Evolutionary conservation across 2,888 invertebrate genomes (phyloP).

Genomic region (Lithophane leautieri): DNA sequence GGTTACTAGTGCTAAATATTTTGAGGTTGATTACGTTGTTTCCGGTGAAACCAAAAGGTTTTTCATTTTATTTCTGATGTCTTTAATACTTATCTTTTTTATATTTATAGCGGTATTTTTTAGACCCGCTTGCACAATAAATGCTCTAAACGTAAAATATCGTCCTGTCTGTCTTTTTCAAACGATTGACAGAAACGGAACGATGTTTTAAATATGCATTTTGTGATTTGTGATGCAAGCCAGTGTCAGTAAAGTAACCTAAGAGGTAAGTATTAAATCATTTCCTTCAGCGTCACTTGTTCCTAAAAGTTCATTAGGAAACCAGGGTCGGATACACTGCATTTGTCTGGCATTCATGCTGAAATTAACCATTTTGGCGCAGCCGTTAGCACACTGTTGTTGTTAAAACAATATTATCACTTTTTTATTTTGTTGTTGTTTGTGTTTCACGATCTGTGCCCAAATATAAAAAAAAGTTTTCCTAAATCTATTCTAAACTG

Average conservation of each 20-base stretch:
- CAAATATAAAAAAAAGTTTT: neutral
- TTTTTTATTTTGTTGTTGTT: too few relatives aligned
- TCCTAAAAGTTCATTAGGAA: too few relatives aligned
- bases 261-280: neutral
- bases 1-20: slow-evolving; percentile 21
- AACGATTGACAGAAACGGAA: neutral
- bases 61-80: neutral
- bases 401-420: too few relatives aligned
- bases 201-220: neutral
- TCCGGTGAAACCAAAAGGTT: slow-evolving; percentile 1
- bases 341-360: too few relatives aligned
- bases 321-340: too few relatives aligned
- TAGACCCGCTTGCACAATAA: neutral
- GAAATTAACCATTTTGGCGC: too few relatives aligned
- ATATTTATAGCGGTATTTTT: neutral
- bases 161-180: neutral
- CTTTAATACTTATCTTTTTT: neutral
- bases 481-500: neutral
- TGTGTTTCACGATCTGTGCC: too few relatives aligned
- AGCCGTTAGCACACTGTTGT: too few relatives aligned
- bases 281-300: neutral
- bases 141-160: neutral
- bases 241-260: neutral
- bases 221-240: neutral
- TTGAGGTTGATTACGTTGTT: neutral